phyloP scores from a whole-genome alignment of 2,113 vertebrate genomes.

The Dryoscopus gambensis region DNA sequence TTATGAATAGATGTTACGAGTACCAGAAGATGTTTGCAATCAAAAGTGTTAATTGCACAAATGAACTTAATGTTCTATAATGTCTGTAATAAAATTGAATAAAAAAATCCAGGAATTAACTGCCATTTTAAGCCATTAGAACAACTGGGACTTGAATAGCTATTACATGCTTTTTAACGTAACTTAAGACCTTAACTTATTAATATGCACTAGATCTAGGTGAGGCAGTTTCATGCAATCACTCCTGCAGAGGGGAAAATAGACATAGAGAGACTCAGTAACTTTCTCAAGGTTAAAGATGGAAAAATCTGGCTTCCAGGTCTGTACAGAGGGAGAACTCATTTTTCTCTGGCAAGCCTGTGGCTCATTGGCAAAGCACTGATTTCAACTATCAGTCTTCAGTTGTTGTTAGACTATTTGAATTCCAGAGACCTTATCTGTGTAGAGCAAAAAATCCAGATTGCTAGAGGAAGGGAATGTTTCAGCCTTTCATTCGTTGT shows the following conservation, averaged over 20 bases:
- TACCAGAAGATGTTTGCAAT: constrained; percentile 9
- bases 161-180: not conserved
- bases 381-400: not conserved
- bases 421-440: not conserved
- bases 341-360: not conserved
- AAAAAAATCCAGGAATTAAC: not conserved
- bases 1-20: not conserved
- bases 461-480: not conserved
- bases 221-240: not conserved
- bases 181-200: not conserved
- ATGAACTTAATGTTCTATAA: constrained; percentile 29
- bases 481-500: not conserved
- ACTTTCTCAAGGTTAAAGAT: constrained; percentile 25
- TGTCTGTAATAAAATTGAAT: not conserved
- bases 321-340: not conserved
- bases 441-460: not conserved
- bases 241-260: not conserved
- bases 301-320: not conserved
- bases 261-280: not conserved
- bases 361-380: not conserved
- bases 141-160: not conserved
- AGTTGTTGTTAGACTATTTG: not conserved
- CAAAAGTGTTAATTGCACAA: not conserved
- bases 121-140: not conserved
- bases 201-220: not conserved